Base-by-base conservation (phyloP, 2,888 invertebrate genomes). In the Omphaloscelis lunosa region DNA sequence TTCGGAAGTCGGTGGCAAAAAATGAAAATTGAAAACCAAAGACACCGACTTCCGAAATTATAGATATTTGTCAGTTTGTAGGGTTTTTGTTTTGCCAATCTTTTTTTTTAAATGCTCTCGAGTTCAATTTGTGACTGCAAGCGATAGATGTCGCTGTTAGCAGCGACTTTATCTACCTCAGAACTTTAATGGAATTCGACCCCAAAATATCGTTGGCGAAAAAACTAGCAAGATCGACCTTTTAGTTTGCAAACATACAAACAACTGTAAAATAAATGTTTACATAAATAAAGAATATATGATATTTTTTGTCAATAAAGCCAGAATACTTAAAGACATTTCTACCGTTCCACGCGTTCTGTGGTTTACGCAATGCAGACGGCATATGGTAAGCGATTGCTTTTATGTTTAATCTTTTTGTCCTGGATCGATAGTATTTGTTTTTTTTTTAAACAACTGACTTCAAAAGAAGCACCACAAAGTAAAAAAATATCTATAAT, bases 301-400 rank as follows among this genome's bases (percentile, higher is more conserved):
- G 9, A 41, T 41, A 9, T 9, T 41, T 48, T 48, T 29, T 29
- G 5, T 48, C 17, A 17, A 51, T 29, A 45, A 72, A 23, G 5
- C 0, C 5, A 9, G 5, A 39, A 59, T 70, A 51, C 6, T 23
- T 17, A 34, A 27, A 5, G 53, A 12, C 72, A 27, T 27, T 4
- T 82, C 75, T 78, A 51, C 59, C 9, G 51, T 45, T 45, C 1
- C 17, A 20, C 20, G 15, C 2, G 23, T 8, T 53, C 51, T 65
- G 51, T 65, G 51, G 51, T 51, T 65, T 65, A 75, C 69, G 65
- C 80, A 84, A 51, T 79, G 81, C 80, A 61, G 79, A 72, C 34
- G n/a, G 15, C 56, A 72, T 56, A 79, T 61, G 72, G 81, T 51
- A 75, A 58, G 29, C 58, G 56, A 51, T 51, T 72, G 59, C 68